phyloP scores from a whole-genome alignment of 23 tunicate species.

The Halocynthia roretzi region DNA sequence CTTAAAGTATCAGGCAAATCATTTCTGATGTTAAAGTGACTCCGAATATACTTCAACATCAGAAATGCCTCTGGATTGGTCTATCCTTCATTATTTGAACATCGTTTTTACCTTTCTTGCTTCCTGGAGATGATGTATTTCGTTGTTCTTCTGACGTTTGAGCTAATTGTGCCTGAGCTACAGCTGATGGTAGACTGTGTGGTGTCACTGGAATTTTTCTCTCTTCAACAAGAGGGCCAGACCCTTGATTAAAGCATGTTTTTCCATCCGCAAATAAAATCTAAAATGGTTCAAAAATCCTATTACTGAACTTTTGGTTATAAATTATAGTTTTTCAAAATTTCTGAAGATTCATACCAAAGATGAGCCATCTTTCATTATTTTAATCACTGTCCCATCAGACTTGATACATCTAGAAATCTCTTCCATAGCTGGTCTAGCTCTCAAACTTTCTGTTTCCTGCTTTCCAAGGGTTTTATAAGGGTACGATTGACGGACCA shows the following conservation, averaged over 20 bases:
- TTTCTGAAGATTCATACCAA: constrained; percentile 21
- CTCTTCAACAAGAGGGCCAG: constrained; percentile 59
- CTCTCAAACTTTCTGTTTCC: constrained; percentile 49
- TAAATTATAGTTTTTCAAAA: not conserved
- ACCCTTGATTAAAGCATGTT: constrained; percentile 69
- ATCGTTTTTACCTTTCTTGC: constrained; percentile 59
- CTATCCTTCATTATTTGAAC: not conserved
- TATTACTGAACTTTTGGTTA: not conserved
- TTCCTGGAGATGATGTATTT: constrained; percentile 62
- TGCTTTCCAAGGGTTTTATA: constrained; percentile 76
- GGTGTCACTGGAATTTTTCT: constrained; percentile 59
- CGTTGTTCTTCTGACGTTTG: constrained; percentile 45
- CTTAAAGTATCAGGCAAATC: constrained; percentile 1
- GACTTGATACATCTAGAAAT: constrained; percentile 56
- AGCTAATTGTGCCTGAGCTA: constrained; percentile 30
- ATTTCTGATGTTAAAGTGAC: not conserved
- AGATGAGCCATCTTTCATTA: constrained; percentile 85
- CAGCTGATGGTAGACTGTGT: constrained; percentile 71
- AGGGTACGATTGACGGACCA: constrained; percentile 78
- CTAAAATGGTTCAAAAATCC: constrained; percentile 17
- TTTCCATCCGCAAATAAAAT: constrained; percentile 67
- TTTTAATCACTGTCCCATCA: constrained; percentile 73
- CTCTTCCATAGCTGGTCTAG: constrained; percentile 87
- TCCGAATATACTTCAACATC: not conserved
- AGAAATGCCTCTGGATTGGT: not conserved